Base-by-base conservation (phyloP, 2,888 invertebrate genomes). In the Mactromeris polynyma region DNA sequence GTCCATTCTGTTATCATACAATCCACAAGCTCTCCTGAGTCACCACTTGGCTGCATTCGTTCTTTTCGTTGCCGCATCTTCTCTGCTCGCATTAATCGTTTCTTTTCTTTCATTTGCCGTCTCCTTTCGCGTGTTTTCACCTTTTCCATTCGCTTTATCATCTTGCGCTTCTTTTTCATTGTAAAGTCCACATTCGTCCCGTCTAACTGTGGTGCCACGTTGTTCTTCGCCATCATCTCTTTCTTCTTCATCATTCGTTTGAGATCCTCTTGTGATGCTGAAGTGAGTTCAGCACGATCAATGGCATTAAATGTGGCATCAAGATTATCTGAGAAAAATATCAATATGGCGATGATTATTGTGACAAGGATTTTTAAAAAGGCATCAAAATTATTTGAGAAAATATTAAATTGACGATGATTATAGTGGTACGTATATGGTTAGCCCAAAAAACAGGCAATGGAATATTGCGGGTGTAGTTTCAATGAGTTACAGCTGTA, bases 1-100 rank as follows among this genome's bases (percentile, higher is more conserved):
- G 95, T 91, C 96, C 96, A 96, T 9, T 94, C 91, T 7, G 96
- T 95, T 0, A 96, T 94, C 94, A 95, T 94, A 91, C 96, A 96
- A 92, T 96, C 93, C 40, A 94, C 92, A 36, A 77, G 83, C 0
- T 93, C 91, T 38, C 93, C 93, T 69, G 54, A 42, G 26, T 80
- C 85, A 40, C 85, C 81, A 38, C 73, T 64, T n/a, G 19, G 1
- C 73, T 73, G 33, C 36, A 46, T 73, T 81, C 89, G 86, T 11
- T 89, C 84, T 46, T 64, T 82, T 19, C 83, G 83, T n/a, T 73
- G 51, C 42, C 73, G 82, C 69, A 84, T 87, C 38, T 87, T 87
- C 46, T 91, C 89, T 17, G 64, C 89, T 38, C 73, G 84, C 81
- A 89, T 85, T 36, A 85, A 64, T 51, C 85, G 79, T 46, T 86